A percentile compares a stretch with the other conserved stretches of the same genome.
These are phyloP conservation scores for Danio choprae DNA, from an alignment of 2,797 vertebrate genomes.

Conservation along the genomic window DNA sequence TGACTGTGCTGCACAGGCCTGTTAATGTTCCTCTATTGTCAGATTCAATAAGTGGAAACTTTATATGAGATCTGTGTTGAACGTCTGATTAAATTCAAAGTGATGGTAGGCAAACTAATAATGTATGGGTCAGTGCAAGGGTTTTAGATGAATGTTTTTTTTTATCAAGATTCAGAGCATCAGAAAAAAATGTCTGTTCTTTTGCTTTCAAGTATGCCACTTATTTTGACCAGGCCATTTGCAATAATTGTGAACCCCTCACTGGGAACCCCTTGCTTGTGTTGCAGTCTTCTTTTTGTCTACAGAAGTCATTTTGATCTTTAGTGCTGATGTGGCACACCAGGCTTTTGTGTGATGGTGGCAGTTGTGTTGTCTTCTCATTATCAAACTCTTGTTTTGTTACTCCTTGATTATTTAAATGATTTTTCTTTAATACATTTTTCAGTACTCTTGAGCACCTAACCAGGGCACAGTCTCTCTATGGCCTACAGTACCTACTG, in stretches of 20 bases:
- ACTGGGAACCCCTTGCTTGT: not conserved
- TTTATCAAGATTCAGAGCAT: slow-evolving; percentile 21
- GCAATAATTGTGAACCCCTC: not conserved
- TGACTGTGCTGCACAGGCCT: slow-evolving; percentile 67
- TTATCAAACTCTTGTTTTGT: not conserved
- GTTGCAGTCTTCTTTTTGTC: not conserved
- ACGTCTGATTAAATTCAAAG: slow-evolving; percentile 48
- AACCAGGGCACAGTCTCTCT: not conserved
- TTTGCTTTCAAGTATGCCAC: not conserved
- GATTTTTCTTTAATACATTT: not conserved
- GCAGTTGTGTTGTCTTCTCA: not conserved
- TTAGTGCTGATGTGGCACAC: slow-evolving; percentile 11
- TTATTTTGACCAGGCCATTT: not conserved
- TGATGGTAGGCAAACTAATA: slow-evolving; percentile 43
- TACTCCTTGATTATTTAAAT: not conserved
- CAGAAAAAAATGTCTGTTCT: slow-evolving; percentile 9
- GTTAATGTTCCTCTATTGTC: slow-evolving; percentile 53
- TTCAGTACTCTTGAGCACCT: not conserved
- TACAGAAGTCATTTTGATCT: slow-evolving; percentile 3
- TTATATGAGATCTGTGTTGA: slow-evolving; percentile 38
- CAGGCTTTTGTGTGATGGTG: not conserved
- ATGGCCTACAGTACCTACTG: not conserved
- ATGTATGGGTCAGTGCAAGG: slow-evolving; percentile 25
- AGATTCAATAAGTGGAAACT: slow-evolving; percentile 50
- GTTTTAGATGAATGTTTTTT: slow-evolving; percentile 11